Conservation (phyloP, 2,888 invertebrate genomes). For the Nemapogon koenigi region DNA sequence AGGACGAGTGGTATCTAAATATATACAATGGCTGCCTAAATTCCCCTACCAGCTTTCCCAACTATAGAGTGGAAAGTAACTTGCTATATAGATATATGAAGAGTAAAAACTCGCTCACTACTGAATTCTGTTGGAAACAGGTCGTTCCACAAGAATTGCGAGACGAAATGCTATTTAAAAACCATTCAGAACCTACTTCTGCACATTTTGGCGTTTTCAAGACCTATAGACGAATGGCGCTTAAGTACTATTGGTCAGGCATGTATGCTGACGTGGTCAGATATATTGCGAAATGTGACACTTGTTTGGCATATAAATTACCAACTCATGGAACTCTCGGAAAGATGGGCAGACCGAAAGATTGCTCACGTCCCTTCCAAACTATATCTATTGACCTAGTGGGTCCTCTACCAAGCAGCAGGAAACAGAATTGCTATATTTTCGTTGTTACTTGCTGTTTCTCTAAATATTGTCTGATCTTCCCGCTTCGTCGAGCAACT, state of each 20-base stretch:
- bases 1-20: conserved; percentile 14
- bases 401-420: conserved; percentile 15
- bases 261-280: conserved; percentile 16
- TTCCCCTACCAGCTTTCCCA: conserved; percentile 4
- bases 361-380: conserved; percentile 18
- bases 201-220: conserved; percentile 19
- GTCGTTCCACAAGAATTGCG: conserved; percentile 14
- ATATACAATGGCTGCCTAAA: conserved; percentile 9
- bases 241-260: conserved; percentile 18
- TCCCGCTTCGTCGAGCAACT: conserved; percentile 10
- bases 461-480: conserved; percentile 15
- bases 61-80: conserved; percentile 10
- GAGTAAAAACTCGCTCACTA: conserved; percentile 8
- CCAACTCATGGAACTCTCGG: conserved; percentile 15
- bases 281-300: conserved; percentile 14
- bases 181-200: conserved; percentile 15
- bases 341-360: conserved; percentile 18
- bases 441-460: conserved; percentile 18
- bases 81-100: conserved; percentile 11
- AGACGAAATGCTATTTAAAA: conserved; percentile 7
- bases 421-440: conserved; percentile 14
- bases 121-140: conserved; percentile 17
- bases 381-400: conserved; percentile 15
- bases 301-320: conserved; percentile 14
- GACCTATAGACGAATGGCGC: conserved; percentile 16